Evolutionary conservation across 2,797 vertebrate species (phyloP).

Genomic region (Crax fasciolata): DNA sequence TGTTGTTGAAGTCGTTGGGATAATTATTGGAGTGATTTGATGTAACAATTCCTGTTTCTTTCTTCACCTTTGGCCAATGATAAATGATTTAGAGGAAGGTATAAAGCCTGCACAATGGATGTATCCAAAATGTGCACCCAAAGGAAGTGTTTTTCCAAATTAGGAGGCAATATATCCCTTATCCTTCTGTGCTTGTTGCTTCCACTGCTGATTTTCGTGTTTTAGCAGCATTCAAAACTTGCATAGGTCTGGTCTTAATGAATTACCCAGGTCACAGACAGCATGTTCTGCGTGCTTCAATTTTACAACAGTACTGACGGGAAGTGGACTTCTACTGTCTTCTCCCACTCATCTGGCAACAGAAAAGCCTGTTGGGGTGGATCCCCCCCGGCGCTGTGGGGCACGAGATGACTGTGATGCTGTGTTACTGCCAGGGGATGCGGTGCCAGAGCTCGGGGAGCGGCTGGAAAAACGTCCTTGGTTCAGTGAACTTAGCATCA

Average conservation of each 20-base stretch:
- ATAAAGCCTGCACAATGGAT: background rate
- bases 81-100: background rate
- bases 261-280: background rate
- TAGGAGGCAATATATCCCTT: background rate
- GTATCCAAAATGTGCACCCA: background rate
- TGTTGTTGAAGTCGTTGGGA: background rate
- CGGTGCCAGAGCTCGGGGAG: background rate
- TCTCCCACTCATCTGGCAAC: accelerated
- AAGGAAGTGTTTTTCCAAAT: background rate
- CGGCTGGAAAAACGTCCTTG: background rate
- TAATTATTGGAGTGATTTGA: background rate
- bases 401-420: background rate
- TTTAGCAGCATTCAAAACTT: background rate
- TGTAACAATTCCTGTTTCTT: background rate
- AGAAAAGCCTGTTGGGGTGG: background rate
- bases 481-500: conserved; percentile 5
- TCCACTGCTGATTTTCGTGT: background rate
- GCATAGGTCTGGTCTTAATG: background rate
- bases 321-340: background rate
- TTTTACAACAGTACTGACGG: background rate
- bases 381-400: background rate
- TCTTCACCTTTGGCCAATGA: background rate
- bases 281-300: background rate
- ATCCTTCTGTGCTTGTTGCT: background rate
- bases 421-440: background rate